Evolutionary conservation across 1,140 invertebrate genomes (phyloP).

Genomic region (Anoplolepis gracilipes): DNA sequence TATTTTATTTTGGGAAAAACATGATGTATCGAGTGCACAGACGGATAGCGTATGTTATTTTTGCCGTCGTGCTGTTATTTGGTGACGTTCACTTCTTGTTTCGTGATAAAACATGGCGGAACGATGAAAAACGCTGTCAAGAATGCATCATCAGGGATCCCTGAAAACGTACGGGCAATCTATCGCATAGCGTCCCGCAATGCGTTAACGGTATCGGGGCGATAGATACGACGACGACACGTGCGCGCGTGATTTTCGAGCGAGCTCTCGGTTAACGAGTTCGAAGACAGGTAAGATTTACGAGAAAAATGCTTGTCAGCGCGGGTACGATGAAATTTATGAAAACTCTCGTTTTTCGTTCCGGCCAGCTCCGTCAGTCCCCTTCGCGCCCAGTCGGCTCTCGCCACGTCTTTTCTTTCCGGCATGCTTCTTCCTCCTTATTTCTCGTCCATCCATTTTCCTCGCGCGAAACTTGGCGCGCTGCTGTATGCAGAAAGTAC

Average conservation of each 20-base stretch:
- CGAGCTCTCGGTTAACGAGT: slow-evolving; percentile 50
- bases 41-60: slow-evolving; percentile 47
- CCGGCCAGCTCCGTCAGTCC: not conserved
- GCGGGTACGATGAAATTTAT: slow-evolving; percentile 59
- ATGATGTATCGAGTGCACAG: slow-evolving; percentile 27
- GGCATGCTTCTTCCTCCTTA: not conserved
- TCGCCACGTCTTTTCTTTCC: not conserved
- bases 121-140: slow-evolving; percentile 54
- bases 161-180: slow-evolving; percentile 25
- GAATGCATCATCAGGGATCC: slow-evolving; percentile 57
- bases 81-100: slow-evolving; percentile 37
- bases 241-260: slow-evolving; percentile 42
- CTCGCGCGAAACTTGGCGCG: slow-evolving; percentile 62
- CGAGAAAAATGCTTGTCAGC: slow-evolving; percentile 62
- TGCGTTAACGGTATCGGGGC: slow-evolving; percentile 49
- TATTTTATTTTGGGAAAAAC: slow-evolving; percentile 34
- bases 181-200: slow-evolving; percentile 34
- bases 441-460: slow-evolving; percentile 67
- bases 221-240: slow-evolving; percentile 26
- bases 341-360: slow-evolving; percentile 61
- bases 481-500: slow-evolving; percentile 65
- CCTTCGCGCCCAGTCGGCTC: not conserved
- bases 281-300: slow-evolving; percentile 58
- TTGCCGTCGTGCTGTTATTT: slow-evolving; percentile 35
- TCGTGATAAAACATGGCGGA: slow-evolving; percentile 25